Conservation (phyloP, 1,140 invertebrate genomes). For the Sitobion miscanthi region DNA sequence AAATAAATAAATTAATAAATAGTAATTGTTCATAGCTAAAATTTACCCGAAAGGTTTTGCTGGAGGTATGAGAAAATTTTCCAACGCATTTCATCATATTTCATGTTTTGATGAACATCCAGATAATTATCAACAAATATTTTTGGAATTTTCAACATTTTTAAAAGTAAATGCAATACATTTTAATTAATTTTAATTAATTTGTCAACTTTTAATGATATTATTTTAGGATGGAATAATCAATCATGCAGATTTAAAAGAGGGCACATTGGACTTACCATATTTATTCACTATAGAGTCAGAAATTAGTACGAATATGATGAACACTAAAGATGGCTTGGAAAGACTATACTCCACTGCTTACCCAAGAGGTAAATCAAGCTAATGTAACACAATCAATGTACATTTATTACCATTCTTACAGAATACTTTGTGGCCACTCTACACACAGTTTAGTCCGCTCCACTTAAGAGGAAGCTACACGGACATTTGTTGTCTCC, state of each 20-base stretch:
- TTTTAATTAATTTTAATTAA: background rate
- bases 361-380: conserved; percentile 15
- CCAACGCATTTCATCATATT: background rate
- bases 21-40: background rate
- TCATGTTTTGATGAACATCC: background rate
- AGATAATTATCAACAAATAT: conserved; percentile 20
- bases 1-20: background rate
- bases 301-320: background rate
- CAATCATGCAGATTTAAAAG: background rate
- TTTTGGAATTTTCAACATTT: conserved; percentile 20
- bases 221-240: background rate
- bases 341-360: background rate
- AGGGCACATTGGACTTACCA: conserved; percentile 18
- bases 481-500: too few relatives aligned
- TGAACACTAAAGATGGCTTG: background rate
- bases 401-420: background rate
- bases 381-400: background rate
- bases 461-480: too few relatives aligned
- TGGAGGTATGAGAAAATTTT: background rate
- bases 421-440: background rate
- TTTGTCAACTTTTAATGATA: background rate
- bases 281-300: background rate
- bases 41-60: conserved; percentile 23
- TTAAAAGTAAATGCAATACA: conserved; percentile 10
- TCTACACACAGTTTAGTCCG: background rate